Evolutionary conservation across 2,888 invertebrate genomes (phyloP).

Genomic region (Pharmacophagus antenor): DNA sequence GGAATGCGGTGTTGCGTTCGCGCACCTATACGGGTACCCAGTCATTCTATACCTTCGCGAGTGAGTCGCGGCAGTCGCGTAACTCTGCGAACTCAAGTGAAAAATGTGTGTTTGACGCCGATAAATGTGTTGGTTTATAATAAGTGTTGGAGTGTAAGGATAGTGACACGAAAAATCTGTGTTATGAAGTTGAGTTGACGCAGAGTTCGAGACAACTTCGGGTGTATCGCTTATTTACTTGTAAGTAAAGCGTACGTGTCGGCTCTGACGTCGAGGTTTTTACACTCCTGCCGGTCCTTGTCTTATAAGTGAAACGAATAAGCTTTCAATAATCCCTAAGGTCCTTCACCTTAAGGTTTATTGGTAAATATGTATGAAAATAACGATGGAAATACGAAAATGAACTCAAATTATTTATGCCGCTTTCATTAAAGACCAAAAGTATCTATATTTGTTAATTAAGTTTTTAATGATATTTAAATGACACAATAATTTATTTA

Average conservation of each 20-base stretch:
- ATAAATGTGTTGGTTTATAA: constrained; percentile 61
- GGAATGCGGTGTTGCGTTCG: constrained; percentile 75
- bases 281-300: constrained; percentile 40
- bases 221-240: constrained; percentile 66
- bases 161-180: constrained; percentile 64
- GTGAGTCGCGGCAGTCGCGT: constrained; percentile 53
- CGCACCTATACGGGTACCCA: constrained; percentile 62
- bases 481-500: too few relatives aligned
- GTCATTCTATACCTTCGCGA: constrained; percentile 67
- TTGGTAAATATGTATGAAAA: not conserved
- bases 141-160: constrained; percentile 65
- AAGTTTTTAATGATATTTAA: not conserved
- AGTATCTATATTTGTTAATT: not conserved
- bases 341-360: not conserved
- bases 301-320: constrained; percentile 29
- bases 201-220: constrained; percentile 62
- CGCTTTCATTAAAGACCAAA: not conserved
- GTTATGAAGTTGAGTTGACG: constrained; percentile 77
- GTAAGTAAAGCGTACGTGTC: constrained; percentile 73
- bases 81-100: constrained; percentile 49
- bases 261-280: constrained; percentile 58
- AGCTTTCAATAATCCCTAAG: too few relatives aligned
- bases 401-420: not conserved
- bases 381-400: not conserved
- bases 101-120: constrained; percentile 72